phyloP scores from a whole-genome alignment of 2,888 invertebrate genomes.

The Drosophila vallismaia region DNA sequence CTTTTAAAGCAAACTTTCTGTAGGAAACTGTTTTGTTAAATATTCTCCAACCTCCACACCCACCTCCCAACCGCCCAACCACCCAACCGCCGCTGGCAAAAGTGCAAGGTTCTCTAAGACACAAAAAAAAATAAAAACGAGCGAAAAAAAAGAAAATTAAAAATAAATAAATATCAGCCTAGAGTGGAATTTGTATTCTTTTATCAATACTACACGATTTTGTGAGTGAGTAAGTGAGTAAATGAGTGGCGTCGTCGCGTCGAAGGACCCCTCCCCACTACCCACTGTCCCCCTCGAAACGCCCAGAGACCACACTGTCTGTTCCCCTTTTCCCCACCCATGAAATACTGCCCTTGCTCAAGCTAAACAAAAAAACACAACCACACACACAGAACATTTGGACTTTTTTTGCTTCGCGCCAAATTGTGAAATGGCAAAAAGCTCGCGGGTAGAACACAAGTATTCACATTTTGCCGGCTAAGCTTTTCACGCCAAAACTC shows the following conservation, averaged over 20 bases:
- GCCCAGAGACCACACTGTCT: background rate
- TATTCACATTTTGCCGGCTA: constrained; percentile 15
- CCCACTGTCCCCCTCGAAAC: background rate
- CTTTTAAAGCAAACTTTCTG: background rate
- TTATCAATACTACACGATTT: constrained; percentile 4
- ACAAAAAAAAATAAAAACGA: background rate
- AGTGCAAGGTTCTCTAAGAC: constrained; percentile 2
- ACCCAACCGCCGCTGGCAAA: background rate
- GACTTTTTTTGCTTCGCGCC: constrained; percentile 18
- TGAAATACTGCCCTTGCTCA: constrained; percentile 1
- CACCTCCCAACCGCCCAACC: background rate
- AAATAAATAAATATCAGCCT: constrained; percentile 2
- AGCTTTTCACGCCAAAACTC: constrained; percentile 20
- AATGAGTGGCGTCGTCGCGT: constrained; percentile 7
- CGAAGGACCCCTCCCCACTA: background rate
- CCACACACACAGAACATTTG: background rate
- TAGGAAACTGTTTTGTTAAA: background rate
- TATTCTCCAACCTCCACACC: background rate
- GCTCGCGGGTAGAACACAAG: background rate
- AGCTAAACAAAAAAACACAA: background rate
- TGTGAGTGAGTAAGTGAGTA: constrained; percentile 1
- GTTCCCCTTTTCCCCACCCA: background rate
- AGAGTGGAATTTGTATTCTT: constrained; percentile 1
- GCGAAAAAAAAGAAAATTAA: background rate
- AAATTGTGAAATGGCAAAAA: constrained; percentile 38